These are phyloP conservation scores for Aptenodytes patagonicus DNA, from an alignment of 2,113 vertebrate genomes.

Conservation along the genomic window DNA sequence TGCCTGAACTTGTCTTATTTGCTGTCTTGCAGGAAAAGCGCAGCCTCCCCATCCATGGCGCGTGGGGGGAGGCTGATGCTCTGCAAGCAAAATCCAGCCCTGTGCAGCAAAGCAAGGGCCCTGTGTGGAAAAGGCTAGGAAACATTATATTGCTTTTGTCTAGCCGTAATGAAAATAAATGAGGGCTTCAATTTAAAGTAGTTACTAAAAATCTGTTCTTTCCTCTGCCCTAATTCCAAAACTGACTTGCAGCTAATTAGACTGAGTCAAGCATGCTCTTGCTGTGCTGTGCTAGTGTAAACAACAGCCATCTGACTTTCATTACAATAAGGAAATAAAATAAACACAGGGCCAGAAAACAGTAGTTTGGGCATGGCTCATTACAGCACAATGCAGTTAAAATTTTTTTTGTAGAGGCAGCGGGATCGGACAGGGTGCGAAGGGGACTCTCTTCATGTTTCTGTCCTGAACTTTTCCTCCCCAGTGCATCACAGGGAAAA, in stretches of 20 bases:
- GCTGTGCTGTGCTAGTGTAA: slow-evolving; percentile 75
- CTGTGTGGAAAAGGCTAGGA: slow-evolving; percentile 19
- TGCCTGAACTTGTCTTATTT: neutral
- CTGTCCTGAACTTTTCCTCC: neutral
- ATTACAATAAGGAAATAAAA: slow-evolving; percentile 89
- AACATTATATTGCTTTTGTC: slow-evolving; percentile 71
- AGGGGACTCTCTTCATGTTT: neutral
- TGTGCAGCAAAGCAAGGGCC: neutral
- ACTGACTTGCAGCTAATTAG: slow-evolving; percentile 77
- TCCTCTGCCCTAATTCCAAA: slow-evolving; percentile 76
- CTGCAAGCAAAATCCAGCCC: neutral
- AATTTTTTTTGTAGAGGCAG: slow-evolving; percentile 38
- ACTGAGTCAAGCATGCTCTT: slow-evolving; percentile 56
- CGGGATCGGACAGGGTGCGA: neutral
- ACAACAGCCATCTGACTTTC: slow-evolving; percentile 88
- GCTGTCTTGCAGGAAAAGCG: neutral
- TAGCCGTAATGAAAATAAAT: slow-evolving; percentile 78
- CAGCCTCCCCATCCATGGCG: fast-evolving
- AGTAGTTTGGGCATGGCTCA: slow-evolving; percentile 83
- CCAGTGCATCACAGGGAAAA: neutral
- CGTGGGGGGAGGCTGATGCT: fast-evolving
- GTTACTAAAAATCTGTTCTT: slow-evolving; percentile 81
- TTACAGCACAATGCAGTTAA: slow-evolving; percentile 81
- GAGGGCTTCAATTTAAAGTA: slow-evolving; percentile 75
- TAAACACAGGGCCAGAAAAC: slow-evolving; percentile 84